A percentile compares a stretch with the other conserved stretches of the same genome.
Evolutionary conservation across 2,113 vertebrate species (phyloP).

Genomic region (Ailurus styani): DNA sequence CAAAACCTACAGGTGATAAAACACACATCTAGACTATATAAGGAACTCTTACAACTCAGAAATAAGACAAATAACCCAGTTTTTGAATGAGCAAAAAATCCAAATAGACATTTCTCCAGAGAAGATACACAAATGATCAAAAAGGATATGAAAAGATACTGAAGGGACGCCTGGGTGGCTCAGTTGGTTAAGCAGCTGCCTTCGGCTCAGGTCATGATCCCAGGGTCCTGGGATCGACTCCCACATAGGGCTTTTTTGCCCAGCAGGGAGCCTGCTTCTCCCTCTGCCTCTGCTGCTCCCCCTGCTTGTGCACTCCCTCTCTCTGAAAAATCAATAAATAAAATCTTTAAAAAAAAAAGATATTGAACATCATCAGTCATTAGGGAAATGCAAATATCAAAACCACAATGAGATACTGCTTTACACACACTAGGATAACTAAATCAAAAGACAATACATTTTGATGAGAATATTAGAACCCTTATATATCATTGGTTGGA

Average conservation of each 20-base stretch:
- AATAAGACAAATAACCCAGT: neutral
- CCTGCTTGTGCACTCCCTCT: too few species aligned
- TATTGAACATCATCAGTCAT: neutral
- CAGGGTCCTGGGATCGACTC: too few species aligned
- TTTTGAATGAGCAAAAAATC: neutral
- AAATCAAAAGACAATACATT: neutral
- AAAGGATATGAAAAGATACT: neutral
- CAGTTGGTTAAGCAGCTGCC: too few species aligned
- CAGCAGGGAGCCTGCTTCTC: too few species aligned
- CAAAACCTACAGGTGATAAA: neutral
- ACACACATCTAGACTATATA: neutral
- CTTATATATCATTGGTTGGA: neutral
- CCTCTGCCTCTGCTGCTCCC: too few species aligned
- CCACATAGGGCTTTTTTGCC: too few species aligned
- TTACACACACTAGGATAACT: neutral
- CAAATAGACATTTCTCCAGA: neutral
- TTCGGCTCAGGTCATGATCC: too few species aligned
- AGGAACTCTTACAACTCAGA: neutral
- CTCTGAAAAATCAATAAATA: too few species aligned
- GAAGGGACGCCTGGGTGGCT: too few species aligned
- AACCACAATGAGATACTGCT: neutral
- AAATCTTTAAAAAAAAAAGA: neutral
- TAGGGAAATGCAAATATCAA: neutral
- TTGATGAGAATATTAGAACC: neutral
- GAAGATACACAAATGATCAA: neutral